Evolutionary conservation across 2,888 invertebrate genomes (phyloP).

Genomic region (Melanotus villosus): DNA sequence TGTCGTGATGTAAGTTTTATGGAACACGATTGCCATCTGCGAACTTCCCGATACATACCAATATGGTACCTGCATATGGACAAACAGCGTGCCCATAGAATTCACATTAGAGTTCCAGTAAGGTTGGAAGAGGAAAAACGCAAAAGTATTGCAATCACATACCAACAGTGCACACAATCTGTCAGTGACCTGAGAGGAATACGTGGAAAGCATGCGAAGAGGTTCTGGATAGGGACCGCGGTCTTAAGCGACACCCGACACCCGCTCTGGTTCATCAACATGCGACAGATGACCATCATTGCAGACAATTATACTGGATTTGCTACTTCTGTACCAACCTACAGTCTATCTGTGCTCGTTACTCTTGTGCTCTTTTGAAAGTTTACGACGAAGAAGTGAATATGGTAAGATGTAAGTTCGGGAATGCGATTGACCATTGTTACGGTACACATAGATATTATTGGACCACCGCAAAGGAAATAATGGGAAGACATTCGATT

Average conservation of each 20-base stretch:
- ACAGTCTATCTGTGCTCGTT: conserved; percentile 22
- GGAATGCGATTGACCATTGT: conserved; percentile 34
- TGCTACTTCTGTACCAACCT: conserved; percentile 33
- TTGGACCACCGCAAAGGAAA: conserved; percentile 43
- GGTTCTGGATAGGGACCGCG: conserved; percentile 29
- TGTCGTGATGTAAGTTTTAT: not conserved
- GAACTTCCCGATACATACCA: conserved; percentile 1
- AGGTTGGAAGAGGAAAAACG: conserved; percentile 46
- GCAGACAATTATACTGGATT: conserved; percentile 45
- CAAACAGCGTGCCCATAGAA: conserved; percentile 45
- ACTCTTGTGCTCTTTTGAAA: not conserved
- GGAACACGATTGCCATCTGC: not conserved
- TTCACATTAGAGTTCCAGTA: conserved; percentile 56
- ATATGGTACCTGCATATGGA: conserved; percentile 7
- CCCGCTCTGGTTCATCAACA: conserved; percentile 50
- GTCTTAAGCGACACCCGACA: conserved; percentile 46
- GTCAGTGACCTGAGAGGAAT: conserved; percentile 62
- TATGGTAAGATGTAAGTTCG: conserved; percentile 1
- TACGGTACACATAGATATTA: conserved; percentile 41
- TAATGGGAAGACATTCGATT: conserved; percentile 46
- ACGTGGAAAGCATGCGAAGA: conserved; percentile 58
- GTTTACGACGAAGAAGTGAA: conserved; percentile 9
- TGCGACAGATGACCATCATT: conserved; percentile 47
- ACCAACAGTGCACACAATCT: conserved; percentile 62
- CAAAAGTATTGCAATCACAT: conserved; percentile 60